phyloP scores from a whole-genome alignment of 2,797 vertebrate genomes.

The Oryzias dopingdopingensis region DNA sequence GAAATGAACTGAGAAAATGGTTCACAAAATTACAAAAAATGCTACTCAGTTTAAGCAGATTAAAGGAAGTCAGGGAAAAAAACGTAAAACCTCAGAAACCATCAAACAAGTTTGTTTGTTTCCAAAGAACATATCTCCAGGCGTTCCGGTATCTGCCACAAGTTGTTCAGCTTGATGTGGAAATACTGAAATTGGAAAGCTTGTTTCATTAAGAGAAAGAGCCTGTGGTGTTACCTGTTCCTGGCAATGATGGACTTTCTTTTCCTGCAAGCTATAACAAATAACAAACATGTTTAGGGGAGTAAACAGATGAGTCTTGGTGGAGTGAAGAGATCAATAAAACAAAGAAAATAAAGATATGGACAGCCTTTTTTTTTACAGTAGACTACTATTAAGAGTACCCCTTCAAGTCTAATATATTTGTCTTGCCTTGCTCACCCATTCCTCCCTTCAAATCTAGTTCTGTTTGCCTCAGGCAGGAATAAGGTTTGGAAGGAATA shows the following conservation, averaged over 20 bases:
- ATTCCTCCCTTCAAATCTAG: constrained; percentile 25
- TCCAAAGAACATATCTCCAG: constrained; percentile 40
- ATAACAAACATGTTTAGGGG: neutral
- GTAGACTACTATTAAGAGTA: neutral
- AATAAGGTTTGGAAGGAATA: constrained; percentile 41
- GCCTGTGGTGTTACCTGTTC: constrained; percentile 6
- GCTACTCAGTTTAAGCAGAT: constrained; percentile 24
- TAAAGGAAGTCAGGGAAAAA: constrained; percentile 41
- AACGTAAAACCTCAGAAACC: constrained; percentile 27
- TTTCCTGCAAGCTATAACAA: constrained; percentile 1
- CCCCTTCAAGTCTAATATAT: constrained; percentile 28
- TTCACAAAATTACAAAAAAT: constrained; percentile 7
- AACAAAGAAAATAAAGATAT: constrained; percentile 16
- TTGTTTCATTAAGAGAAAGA: constrained; percentile 28
- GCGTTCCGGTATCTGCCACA: constrained; percentile 39
- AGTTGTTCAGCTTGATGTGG: constrained; percentile 37
- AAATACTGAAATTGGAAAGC: constrained; percentile 64
- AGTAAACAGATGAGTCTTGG: constrained; percentile 3
- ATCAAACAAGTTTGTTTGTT: constrained; percentile 52
- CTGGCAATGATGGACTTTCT: constrained; percentile 13
- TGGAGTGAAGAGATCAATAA: constrained; percentile 12
- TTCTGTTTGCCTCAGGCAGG: constrained; percentile 42
- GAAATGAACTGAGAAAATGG: constrained; percentile 5
- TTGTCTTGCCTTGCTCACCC: constrained; percentile 22
- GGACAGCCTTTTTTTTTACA: constrained; percentile 28